These are phyloP conservation scores for Acyrthosiphon pisum DNA, from an alignment of 1,140 invertebrate genomes.

Conservation along the genomic window DNA sequence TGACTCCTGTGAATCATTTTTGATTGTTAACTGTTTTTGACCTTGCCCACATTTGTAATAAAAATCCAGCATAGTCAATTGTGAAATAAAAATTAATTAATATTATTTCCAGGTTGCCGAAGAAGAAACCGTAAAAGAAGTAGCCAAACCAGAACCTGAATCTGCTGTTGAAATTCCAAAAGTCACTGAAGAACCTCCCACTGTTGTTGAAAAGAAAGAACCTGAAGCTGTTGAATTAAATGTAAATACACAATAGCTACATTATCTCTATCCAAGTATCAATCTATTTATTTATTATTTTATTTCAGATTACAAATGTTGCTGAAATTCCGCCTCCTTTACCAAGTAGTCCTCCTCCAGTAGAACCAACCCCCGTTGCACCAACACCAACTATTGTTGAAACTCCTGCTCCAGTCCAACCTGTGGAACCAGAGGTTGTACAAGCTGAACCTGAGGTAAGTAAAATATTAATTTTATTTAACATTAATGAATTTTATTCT, in stretches of 20 bases:
- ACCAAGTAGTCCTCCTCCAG: constrained; percentile 41
- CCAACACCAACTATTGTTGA: constrained; percentile 45
- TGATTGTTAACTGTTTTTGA: constrained; percentile 13
- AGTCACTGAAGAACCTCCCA: neutral
- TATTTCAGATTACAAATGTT: constrained; percentile 14
- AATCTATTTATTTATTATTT: neutral
- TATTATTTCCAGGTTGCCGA: constrained; percentile 39
- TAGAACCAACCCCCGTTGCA: constrained; percentile 25
- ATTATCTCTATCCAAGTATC: neutral
- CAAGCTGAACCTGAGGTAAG: constrained; percentile 41
- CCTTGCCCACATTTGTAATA: constrained; percentile 1
- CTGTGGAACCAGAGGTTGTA: constrained; percentile 15
- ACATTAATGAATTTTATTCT: neutral
- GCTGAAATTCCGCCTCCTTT: constrained; percentile 35
- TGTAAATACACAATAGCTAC: neutral
- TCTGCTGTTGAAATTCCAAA: constrained; percentile 38
- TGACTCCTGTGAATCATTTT: neutral
- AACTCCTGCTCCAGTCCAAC: constrained; percentile 30
- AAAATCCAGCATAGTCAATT: neutral
- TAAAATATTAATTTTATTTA: neutral
- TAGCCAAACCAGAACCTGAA: constrained; percentile 4
- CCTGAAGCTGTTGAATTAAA: neutral
- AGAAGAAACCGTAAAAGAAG: constrained; percentile 44
- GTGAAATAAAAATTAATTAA: constrained; percentile 18
- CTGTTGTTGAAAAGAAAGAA: constrained; percentile 19